phyloP scores from a whole-genome alignment of 2,888 invertebrate genomes.

The Phortica magna region DNA sequence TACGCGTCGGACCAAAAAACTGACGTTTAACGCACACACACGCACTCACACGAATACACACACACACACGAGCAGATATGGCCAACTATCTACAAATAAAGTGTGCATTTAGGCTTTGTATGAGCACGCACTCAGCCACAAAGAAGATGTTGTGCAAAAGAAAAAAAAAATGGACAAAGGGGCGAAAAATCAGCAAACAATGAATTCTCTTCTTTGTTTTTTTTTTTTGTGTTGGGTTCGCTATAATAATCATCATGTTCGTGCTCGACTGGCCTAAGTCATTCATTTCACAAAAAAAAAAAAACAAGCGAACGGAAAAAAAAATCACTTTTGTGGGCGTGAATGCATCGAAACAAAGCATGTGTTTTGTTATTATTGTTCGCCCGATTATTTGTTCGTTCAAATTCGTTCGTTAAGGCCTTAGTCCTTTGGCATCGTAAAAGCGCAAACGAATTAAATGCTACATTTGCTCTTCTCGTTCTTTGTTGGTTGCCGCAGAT shows the following conservation, averaged over 20 bases:
- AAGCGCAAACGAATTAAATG: constrained; percentile 28
- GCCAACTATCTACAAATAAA: constrained; percentile 2
- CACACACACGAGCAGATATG: background rate
- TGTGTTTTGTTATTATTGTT: constrained; percentile 4
- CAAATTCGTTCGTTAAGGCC: background rate
- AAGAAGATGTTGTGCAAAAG: background rate
- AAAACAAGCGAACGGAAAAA: background rate
- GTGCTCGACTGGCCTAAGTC: background rate
- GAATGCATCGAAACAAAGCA: background rate
- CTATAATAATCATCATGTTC: constrained; percentile 3
- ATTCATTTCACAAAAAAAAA: constrained; percentile 38
- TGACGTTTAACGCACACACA: too few species aligned
- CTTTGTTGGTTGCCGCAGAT: background rate
- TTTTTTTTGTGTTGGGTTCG: background rate
- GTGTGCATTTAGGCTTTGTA: constrained; percentile 11
- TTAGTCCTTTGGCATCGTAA: background rate
- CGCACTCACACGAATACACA: too few species aligned
- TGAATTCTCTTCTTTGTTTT: background rate
- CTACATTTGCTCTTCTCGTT: constrained; percentile 21
- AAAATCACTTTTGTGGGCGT: constrained; percentile 3
- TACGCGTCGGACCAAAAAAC: too few species aligned
- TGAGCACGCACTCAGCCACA: constrained; percentile 15
- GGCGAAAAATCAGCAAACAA: constrained; percentile 1
- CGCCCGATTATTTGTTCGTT: background rate
- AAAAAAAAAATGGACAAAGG: background rate